Evolutionary conservation across 1,140 invertebrate genomes (phyloP).

Genomic region (Drosophila erecta): DNA sequence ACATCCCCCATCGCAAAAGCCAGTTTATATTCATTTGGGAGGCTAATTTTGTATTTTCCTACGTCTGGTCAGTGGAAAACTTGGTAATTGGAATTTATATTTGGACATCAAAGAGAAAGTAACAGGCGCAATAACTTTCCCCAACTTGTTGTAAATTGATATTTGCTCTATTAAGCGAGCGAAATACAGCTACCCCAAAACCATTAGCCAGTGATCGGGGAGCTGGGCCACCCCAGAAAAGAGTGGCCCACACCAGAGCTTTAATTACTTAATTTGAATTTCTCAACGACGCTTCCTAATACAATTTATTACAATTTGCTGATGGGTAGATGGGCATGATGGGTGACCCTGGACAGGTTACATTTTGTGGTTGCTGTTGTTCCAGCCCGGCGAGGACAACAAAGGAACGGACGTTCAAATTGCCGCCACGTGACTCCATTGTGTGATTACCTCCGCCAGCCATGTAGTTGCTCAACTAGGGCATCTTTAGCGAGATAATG

Average conservation of each 20-base stretch:
- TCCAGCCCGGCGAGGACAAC: slow-evolving; percentile 46
- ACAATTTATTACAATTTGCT: slow-evolving; percentile 78
- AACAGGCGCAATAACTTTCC: slow-evolving; percentile 10
- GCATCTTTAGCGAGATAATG: slow-evolving; percentile 71
- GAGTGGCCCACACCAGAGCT: slow-evolving; percentile 10
- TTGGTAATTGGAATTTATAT: slow-evolving; percentile 51
- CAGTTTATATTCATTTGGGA: slow-evolving; percentile 40
- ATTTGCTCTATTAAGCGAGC: slow-evolving; percentile 43
- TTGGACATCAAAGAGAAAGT: slow-evolving; percentile 39
- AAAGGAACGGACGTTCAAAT: slow-evolving; percentile 74
- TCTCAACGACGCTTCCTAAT: slow-evolving; percentile 56
- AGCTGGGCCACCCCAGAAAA: slow-evolving; percentile 6
- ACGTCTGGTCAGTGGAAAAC: slow-evolving; percentile 18
- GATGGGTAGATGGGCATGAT: slow-evolving; percentile 13
- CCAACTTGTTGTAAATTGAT: slow-evolving; percentile 29
- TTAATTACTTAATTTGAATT: slow-evolving; percentile 84
- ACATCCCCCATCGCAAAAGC: not conserved
- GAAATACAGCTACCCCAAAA: slow-evolving; percentile 12
- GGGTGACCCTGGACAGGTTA: slow-evolving; percentile 21
- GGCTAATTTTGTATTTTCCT: slow-evolving; percentile 6
- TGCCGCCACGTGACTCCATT: slow-evolving; percentile 81
- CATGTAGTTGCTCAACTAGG: slow-evolving; percentile 37
- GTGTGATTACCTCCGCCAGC: slow-evolving; percentile 58
- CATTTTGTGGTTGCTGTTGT: slow-evolving; percentile 64
- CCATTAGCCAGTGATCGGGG: slow-evolving; percentile 9